phyloP scores from a whole-genome alignment of 2,797 vertebrate genomes.

The Corythornis leucogaster region DNA sequence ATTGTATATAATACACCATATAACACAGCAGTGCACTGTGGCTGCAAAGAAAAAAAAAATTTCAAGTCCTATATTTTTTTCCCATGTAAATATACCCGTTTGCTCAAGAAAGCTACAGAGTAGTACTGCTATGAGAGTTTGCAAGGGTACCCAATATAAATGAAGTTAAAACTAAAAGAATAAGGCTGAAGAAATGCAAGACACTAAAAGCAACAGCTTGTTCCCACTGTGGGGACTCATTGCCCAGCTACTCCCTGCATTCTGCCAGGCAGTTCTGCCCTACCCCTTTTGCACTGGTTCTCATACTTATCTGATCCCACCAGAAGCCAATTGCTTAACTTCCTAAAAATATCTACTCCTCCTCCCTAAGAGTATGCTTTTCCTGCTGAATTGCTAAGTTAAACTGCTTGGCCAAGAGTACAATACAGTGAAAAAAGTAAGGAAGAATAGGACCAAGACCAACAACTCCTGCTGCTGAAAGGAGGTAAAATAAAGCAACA shows the following conservation, averaged over 20 bases:
- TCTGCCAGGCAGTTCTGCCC: not conserved
- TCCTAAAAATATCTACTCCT: not conserved
- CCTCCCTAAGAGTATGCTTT: not conserved
- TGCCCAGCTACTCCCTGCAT: not conserved
- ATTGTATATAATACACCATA: not conserved
- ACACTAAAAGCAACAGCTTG: not conserved
- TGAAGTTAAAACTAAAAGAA: not conserved
- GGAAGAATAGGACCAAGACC: not conserved
- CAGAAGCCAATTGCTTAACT: not conserved
- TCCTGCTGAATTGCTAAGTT: not conserved
- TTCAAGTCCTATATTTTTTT: not conserved
- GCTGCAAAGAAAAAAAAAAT: not conserved
- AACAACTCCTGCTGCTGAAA: not conserved
- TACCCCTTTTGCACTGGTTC: not conserved
- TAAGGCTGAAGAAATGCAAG: not conserved
- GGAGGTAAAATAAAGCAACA: not conserved
- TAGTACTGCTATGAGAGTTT: not conserved
- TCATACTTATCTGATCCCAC: not conserved
- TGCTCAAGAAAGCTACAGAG: not conserved
- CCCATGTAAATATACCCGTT: not conserved
- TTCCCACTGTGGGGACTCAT: not conserved
- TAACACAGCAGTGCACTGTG: not conserved
- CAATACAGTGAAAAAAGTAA: not conserved
- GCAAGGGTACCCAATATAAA: rapidly evolving
- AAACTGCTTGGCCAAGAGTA: not conserved